phyloP scores from a whole-genome alignment of 2,888 invertebrate species.

The Sesia bembeciformis region DNA sequence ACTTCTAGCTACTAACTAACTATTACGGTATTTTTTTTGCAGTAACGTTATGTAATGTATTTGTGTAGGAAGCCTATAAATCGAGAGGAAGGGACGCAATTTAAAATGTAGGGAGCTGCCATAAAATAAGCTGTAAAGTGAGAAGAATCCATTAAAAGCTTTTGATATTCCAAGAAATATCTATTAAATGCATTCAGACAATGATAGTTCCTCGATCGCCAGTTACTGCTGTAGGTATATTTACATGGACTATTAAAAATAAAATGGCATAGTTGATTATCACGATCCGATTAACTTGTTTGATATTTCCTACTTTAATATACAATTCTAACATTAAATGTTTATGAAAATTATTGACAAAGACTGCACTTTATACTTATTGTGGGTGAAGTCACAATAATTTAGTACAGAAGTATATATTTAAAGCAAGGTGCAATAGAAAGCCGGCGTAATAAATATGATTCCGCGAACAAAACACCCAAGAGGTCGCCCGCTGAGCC shows the following conservation, averaged over 20 bases:
- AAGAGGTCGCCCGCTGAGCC: constrained; percentile 66
- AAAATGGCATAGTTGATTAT: background rate
- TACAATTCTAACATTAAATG: background rate
- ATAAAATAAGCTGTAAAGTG: too few species aligned
- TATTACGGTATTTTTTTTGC: too few species aligned
- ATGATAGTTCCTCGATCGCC: too few species aligned
- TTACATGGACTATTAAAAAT: background rate
- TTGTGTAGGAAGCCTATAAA: too few species aligned
- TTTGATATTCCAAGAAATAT: too few species aligned
- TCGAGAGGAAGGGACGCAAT: too few species aligned
- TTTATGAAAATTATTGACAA: background rate
- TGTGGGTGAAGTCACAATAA: background rate
- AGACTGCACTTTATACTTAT: background rate
- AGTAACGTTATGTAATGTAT: too few species aligned
- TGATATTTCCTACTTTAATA: background rate
- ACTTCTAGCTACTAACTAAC: too few species aligned
- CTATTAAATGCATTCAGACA: too few species aligned
- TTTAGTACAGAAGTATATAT: background rate
- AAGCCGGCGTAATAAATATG: constrained; percentile 47
- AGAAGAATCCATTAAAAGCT: too few species aligned
- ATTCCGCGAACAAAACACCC: constrained; percentile 57
- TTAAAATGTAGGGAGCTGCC: too few species aligned
- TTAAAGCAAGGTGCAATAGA: constrained; percentile 18
- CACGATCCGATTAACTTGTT: background rate
- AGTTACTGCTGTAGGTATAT: too few species aligned